Base-by-base conservation (phyloP, 1,140 invertebrate species). In the Sesamia nonagrioides region DNA sequence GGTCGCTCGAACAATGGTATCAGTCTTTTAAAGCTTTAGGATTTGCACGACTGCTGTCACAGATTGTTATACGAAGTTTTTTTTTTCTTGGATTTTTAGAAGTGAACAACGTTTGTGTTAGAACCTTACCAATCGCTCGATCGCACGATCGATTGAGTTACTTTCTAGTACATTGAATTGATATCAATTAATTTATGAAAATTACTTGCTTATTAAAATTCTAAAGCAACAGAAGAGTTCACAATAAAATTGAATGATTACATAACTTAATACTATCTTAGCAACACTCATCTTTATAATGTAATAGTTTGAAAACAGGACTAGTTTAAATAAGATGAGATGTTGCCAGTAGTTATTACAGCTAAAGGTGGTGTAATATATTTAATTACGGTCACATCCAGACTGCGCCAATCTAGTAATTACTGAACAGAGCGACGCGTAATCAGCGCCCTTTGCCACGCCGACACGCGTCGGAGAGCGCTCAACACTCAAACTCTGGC, bases 301-400 rank as follows among this genome's bases (percentile, higher is more conserved):
- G 45, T 63, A 40, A 18, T 63, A n/a, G 60, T 45, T 68, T 68
- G 42, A 27, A 13, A 48, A 48, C 17, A 48, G 40, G 63, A 21
- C 27, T 33, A 17, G 60, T 40, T 17, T 40, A 27, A 48, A 68
- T 68, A 66, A 56, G 15, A 42, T 58, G 9, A 56, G 17, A 73
- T 73, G 56, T 61, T 60, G 18, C 11, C 42, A 18, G 74, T 35
- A 71, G 69, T 71, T 50, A 72, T 56, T 75, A 77, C 78, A 80
- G 86, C 76, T 83, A 86, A 88, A 89, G 87, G 84, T 82, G 84
- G 87, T 86, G 86, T 88, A 92, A 93, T 91, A 87, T 89, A 92
- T 91, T 94, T 94, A 92, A 93, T 93, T 92, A 92, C 87, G 86
- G 88, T 85, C 89, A 92, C 90, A 92, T 86, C 69, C 86, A 88